Base-by-base conservation (phyloP, 2,113 vertebrate genomes). In the Condylura cristata region DNA sequence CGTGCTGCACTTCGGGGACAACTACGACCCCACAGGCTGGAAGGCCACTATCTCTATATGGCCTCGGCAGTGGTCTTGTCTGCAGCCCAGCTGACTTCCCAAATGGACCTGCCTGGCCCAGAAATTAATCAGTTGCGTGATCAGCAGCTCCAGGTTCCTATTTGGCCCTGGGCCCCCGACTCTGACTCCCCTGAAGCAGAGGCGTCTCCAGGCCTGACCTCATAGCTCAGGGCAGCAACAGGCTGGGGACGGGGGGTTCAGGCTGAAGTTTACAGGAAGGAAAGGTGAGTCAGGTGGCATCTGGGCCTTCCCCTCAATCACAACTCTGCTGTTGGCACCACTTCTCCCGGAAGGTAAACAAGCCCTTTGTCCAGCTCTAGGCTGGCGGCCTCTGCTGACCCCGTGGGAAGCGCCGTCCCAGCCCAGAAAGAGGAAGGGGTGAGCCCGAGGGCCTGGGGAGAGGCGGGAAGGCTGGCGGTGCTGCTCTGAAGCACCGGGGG, bases 111-210 rank as follows among this genome's bases (percentile, higher is more conserved):
- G n/a, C 51, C 89, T 39, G 92, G 60, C 76, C 48, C 0, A 1
- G 74, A 26, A 87, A 66, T 11, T 34, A 20, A 16, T 71, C 37
- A 58, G 46, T 3, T 0, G 44, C 14, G 81, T 30, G n/a, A 58
- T 14, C 30, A 63, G 80, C 20, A 5, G 65, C 44, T 34, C 84
- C 78, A 9, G 74, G 34, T 11, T 26, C 12, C 34, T 34, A 72
- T 34, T 20, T 37, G 60, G 68, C 89, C 24, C 71, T 71, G 68
- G 63, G 92, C 80, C 74, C n/a, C 56, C 24, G 37, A 20, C 68
- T 70, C 37, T 24, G 22, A 8, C 37, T 26, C 11, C 2, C 37
- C 68, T 26, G 11, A 22, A 10, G 34, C 65, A 66, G 30, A 66
- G n/a, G 7, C 20, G 32, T 34, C 66, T 37, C 34, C 8, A 6